Conservation (phyloP, 2,888 invertebrate genomes). For the Volucella inflata region DNA sequence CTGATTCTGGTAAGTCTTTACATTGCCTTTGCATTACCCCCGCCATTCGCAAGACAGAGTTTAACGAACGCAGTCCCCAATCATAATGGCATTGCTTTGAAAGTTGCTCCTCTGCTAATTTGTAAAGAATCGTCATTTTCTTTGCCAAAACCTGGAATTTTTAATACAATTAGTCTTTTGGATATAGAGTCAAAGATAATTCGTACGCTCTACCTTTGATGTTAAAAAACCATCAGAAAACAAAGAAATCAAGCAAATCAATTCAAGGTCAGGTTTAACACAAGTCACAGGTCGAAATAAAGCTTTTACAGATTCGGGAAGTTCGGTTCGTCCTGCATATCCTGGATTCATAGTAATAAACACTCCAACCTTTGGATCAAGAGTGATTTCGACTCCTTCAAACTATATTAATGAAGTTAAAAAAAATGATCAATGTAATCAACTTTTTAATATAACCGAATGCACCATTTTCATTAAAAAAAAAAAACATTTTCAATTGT, state of each 20-base stretch:
- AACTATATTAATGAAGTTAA: conserved; percentile 85
- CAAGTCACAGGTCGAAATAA: conserved; percentile 96
- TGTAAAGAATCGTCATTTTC: conserved; percentile 96
- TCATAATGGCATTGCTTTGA: conserved; percentile 97
- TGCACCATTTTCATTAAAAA: not conserved
- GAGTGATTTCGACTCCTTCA: conserved; percentile 91
- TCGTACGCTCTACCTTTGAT: conserved; percentile 88
- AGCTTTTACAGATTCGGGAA: conserved; percentile 96
- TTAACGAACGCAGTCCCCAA: conserved; percentile 96
- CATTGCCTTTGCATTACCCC: conserved; percentile 93
- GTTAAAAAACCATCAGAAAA: conserved; percentile 96
- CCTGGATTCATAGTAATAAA: conserved; percentile 98
- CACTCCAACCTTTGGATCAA: conserved; percentile 94
- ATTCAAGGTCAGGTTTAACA: conserved; percentile 94
- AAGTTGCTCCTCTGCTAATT: conserved; percentile 92
- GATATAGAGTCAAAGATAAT: not conserved
- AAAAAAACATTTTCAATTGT: too few relatives aligned
- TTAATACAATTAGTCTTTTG: not conserved
- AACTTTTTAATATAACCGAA: too few relatives aligned
- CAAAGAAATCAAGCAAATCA: conserved; percentile 95
- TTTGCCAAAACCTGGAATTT: conserved; percentile 89
- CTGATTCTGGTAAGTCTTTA: conserved; percentile 91
- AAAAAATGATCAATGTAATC: not conserved
- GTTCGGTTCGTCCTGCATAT: conserved; percentile 94
- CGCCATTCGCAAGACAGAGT: conserved; percentile 95